phyloP scores from a whole-genome alignment of 2,113 vertebrate species.

The Turdus rufiventris region DNA sequence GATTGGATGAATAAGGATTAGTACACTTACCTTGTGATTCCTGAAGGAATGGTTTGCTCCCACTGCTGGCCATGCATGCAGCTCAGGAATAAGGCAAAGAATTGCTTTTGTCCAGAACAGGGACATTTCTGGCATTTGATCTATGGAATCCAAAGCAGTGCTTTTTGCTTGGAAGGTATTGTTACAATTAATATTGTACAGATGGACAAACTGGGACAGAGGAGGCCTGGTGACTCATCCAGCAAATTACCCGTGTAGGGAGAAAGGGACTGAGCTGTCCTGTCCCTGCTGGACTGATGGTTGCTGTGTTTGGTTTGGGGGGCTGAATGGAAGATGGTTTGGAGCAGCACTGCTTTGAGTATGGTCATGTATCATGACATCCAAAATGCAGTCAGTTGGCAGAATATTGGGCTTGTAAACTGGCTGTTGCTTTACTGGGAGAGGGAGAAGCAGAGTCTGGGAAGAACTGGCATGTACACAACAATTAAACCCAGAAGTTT shows the following conservation, averaged over 20 bases:
- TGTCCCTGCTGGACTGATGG: background rate
- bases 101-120: background rate
- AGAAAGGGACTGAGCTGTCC: background rate
- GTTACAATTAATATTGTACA: background rate
- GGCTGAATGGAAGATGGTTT: background rate
- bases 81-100: background rate
- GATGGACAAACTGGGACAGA: background rate
- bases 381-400: background rate
- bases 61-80: background rate
- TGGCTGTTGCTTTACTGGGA: background rate
- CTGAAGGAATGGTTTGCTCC: background rate
- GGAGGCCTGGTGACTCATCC: background rate
- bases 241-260: background rate
- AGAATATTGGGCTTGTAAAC: background rate
- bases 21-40: background rate
- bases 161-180: background rate
- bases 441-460: background rate
- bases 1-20: background rate
- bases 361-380: background rate
- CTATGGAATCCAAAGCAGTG: background rate
- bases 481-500: background rate
- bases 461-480: background rate
- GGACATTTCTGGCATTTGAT: background rate
- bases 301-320: accelerated
- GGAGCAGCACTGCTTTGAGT: background rate